These are phyloP conservation scores for Galagoides demidoff DNA, from an alignment of 2,797 vertebrate genomes.

Conservation along the genomic window DNA sequence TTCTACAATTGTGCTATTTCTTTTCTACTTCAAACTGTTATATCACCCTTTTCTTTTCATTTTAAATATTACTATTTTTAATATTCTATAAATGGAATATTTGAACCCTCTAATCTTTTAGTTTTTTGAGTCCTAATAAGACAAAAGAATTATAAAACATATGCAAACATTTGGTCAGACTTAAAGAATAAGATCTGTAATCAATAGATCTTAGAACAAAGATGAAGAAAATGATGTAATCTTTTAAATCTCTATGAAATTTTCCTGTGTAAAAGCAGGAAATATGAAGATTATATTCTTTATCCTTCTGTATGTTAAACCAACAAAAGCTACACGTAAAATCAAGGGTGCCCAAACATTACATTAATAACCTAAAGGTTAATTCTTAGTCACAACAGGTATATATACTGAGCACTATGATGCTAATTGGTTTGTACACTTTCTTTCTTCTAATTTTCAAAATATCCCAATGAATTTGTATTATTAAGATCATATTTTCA, in stretches of 20 bases:
- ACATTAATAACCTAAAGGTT: neutral
- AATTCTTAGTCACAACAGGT: neutral
- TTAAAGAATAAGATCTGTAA: neutral
- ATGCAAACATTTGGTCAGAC: neutral
- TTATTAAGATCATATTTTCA: neutral
- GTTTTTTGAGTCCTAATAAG: neutral
- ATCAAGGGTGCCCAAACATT: neutral
- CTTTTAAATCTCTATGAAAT: neutral
- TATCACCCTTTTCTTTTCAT: conserved; percentile 55
- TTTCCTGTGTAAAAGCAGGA: neutral
- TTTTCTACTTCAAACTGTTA: conserved; percentile 54
- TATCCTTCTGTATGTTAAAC: neutral
- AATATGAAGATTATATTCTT: neutral
- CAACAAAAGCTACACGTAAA: neutral
- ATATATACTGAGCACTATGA: neutral
- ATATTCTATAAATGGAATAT: neutral
- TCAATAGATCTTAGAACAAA: neutral
- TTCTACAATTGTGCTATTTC: conserved; percentile 49
- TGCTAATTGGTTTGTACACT: neutral
- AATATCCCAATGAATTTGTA: neutral
- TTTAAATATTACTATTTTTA: conserved; percentile 58
- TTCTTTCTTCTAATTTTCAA: neutral
- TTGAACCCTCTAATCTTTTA: neutral
- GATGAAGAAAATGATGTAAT: neutral
- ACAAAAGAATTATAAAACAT: neutral